phyloP scores from a whole-genome alignment of 2,797 vertebrate species.

The Pyrrhura leucotis region DNA sequence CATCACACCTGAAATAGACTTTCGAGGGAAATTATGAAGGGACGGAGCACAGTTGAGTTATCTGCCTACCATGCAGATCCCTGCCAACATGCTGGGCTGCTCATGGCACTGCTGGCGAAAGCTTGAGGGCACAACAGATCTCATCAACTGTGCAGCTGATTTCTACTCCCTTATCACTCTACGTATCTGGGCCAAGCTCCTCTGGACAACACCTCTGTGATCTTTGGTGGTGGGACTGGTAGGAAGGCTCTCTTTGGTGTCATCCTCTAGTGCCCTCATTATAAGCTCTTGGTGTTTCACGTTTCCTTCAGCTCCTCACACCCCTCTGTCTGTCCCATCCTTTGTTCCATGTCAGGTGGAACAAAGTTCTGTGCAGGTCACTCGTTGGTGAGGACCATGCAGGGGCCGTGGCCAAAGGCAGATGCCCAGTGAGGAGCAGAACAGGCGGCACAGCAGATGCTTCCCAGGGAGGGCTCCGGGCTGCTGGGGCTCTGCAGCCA shows the following conservation, averaged over 20 bases:
- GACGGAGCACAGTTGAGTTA: background rate
- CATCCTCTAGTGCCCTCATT: background rate
- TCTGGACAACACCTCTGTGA: background rate
- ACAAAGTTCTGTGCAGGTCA: background rate
- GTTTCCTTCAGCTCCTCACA: background rate
- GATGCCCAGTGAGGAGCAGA: background rate
- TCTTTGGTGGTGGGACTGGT: background rate
- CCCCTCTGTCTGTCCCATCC: background rate
- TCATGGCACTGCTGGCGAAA: background rate
- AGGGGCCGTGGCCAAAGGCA: background rate
- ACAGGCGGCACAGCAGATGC: fast-evolving
- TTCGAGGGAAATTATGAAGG: background rate
- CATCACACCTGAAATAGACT: background rate
- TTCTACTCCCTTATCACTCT: background rate
- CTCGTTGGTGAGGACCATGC: background rate
- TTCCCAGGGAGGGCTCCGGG: background rate
- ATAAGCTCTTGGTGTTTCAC: background rate
- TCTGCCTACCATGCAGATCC: background rate
- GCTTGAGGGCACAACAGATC: background rate
- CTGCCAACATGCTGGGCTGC: background rate
- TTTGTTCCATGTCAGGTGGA: background rate
- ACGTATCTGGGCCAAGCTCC: background rate
- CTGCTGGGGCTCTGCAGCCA: fast-evolving
- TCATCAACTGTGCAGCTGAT: background rate
- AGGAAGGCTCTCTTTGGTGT: background rate